A percentile compares a stretch with the other conserved stretches of the same genome.
phyloP scores from a whole-genome alignment of 2,888 invertebrate species.

The Campaea margaritaria region DNA sequence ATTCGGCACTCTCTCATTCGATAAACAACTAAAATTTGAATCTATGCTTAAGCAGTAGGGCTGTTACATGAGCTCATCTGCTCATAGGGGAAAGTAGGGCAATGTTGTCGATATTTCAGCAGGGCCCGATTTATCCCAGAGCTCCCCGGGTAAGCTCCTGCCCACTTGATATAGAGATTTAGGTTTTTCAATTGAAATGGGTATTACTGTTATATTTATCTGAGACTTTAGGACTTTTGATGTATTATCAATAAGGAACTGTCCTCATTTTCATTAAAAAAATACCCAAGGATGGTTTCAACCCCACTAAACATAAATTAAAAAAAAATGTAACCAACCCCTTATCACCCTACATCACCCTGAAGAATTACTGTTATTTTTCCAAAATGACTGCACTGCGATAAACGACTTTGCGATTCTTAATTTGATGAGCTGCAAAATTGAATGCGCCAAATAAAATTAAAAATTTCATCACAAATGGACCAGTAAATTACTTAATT shows the following conservation, averaged over 20 bases:
- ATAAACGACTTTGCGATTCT: slow-evolving; percentile 21
- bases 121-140: slow-evolving; percentile 39
- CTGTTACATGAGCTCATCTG: background rate
- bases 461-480: slow-evolving; percentile 31
- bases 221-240: background rate
- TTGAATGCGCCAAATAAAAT: slow-evolving; percentile 26
- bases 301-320: too few species aligned
- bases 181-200: slow-evolving; percentile 15
- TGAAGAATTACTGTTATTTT: too few species aligned
- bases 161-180: slow-evolving; percentile 23
- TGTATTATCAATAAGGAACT: too few species aligned
- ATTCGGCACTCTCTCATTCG: too few species aligned
- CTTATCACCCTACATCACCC: too few species aligned
- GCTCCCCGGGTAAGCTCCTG: slow-evolving; percentile 27
- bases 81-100: slow-evolving; percentile 36
- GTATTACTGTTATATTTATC: background rate
- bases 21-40: background rate
- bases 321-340: too few species aligned
- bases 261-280: too few species aligned
- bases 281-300: too few species aligned
- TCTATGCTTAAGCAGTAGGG: background rate
- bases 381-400: slow-evolving; percentile 15
- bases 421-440: slow-evolving; percentile 24
- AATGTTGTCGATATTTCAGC: slow-evolving; percentile 46
- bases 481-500: slow-evolving; percentile 24